Evolutionary conservation across 2,888 invertebrate species (phyloP).

Genomic region (Andrena marginata): DNA sequence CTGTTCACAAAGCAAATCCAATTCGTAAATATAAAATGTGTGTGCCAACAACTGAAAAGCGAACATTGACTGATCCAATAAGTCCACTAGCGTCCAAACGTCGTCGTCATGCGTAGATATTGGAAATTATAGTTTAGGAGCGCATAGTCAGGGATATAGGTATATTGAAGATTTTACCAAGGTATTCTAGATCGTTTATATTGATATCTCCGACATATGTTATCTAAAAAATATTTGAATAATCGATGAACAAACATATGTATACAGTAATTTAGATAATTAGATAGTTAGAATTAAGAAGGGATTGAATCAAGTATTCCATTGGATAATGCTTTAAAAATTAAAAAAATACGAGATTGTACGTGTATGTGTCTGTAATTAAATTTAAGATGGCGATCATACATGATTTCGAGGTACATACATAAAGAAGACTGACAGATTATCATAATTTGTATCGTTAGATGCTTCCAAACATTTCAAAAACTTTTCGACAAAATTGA

Average conservation of each 20-base stretch:
- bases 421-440: constrained; percentile 49
- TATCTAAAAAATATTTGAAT: no score
- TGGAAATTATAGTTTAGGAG: background rate
- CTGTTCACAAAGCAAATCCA: constrained; percentile 70
- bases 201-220: constrained; percentile 21
- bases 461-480: constrained; percentile 1
- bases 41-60: constrained; percentile 61
- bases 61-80: constrained; percentile 65
- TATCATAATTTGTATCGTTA: constrained; percentile 34
- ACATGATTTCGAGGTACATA: constrained; percentile 31
- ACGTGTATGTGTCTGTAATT: constrained; percentile 21
- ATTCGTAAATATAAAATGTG: constrained; percentile 62
- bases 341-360: constrained; percentile 25
- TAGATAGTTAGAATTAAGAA: background rate
- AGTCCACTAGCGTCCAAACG: constrained; percentile 66
- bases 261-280: no score
- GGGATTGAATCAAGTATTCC: constrained; percentile 17
- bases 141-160: constrained; percentile 14
- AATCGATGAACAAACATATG: no score
- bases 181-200: constrained; percentile 37
- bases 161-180: constrained; percentile 35
- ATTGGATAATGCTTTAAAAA: constrained; percentile 17
- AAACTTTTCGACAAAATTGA: background rate
- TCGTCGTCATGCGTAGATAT: constrained; percentile 48
- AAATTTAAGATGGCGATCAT: constrained; percentile 25